phyloP scores from a whole-genome alignment of 2,888 invertebrate species.

The Frankliniella intonsa region DNA sequence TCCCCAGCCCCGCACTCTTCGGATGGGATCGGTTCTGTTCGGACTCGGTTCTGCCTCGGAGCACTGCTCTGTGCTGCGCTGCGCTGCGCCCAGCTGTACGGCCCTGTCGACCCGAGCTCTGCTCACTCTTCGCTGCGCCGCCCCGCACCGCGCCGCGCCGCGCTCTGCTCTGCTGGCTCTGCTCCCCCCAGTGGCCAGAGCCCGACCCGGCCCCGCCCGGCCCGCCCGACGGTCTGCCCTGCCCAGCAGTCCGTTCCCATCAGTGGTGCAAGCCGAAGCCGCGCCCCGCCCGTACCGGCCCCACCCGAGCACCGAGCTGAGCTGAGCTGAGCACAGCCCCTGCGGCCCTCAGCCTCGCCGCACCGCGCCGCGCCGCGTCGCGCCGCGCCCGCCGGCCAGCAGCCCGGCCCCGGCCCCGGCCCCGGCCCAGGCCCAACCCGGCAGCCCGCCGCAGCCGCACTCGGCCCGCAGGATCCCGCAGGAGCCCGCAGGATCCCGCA shows the following conservation, averaged over 20 bases:
- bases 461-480: too few species aligned
- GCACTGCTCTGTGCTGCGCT: neutral
- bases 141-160: neutral
- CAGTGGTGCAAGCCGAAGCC: neutral
- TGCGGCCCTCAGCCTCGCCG: neutral
- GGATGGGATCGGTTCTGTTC: constrained; percentile 7
- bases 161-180: neutral
- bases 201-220: neutral
- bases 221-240: neutral
- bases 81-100: neutral
- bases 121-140: neutral
- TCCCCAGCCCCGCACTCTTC: neutral
- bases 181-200: neutral
- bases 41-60: neutral
- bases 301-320: neutral
- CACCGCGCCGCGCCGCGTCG: neutral
- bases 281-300: neutral
- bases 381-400: neutral
- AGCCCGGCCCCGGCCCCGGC: neutral
- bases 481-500: too few species aligned
- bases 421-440: neutral
- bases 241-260: neutral
- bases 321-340: neutral
- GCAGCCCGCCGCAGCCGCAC: too few species aligned
- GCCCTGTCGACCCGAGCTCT: neutral